Percentiles rank a stretch among this genome's conserved stretches.
These are phyloP conservation scores for Sphenodon punctatus DNA, from an alignment of 2,797 vertebrate genomes.

Conservation along the genomic window DNA sequence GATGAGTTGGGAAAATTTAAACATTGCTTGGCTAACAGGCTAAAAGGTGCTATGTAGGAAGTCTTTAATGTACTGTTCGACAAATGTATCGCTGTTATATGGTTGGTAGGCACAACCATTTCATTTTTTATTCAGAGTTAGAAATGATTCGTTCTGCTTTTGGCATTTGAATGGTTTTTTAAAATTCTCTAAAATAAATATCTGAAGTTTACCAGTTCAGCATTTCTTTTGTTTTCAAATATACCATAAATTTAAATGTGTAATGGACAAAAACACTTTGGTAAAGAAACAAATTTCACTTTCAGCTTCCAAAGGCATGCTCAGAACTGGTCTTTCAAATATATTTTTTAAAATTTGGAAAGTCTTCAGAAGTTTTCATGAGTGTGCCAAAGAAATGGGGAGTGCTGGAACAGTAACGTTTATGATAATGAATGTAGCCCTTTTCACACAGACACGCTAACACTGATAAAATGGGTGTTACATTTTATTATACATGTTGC, in stretches of 20 bases:
- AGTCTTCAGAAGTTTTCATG: too few relatives aligned
- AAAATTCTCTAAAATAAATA: not conserved
- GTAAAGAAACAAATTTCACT: not conserved
- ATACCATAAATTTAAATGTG: not conserved
- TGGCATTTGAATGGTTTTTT: not conserved
- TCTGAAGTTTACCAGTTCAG: not conserved
- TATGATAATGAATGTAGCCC: too few relatives aligned
- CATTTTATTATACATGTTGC: too few relatives aligned
- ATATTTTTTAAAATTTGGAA: too few relatives aligned
- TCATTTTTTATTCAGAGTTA: not conserved
- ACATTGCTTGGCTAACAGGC: not conserved
- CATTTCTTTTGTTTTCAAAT: too few relatives aligned
- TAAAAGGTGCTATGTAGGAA: constrained; percentile 12
- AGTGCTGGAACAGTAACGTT: too few relatives aligned
- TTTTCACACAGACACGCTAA: too few relatives aligned
- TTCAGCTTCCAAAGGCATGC: not conserved
- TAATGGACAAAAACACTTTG: not conserved
- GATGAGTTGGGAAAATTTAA: not conserved
- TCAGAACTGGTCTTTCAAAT: too few relatives aligned
- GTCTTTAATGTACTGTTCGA: not conserved
- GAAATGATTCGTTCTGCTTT: not conserved
- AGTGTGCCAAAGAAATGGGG: too few relatives aligned
- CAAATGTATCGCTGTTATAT: too few relatives aligned
- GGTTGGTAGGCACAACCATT: too few relatives aligned
- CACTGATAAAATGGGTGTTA: too few relatives aligned